Evolutionary conservation across 2,888 invertebrate species (phyloP).

Genomic region (Napeogenes sylphis): DNA sequence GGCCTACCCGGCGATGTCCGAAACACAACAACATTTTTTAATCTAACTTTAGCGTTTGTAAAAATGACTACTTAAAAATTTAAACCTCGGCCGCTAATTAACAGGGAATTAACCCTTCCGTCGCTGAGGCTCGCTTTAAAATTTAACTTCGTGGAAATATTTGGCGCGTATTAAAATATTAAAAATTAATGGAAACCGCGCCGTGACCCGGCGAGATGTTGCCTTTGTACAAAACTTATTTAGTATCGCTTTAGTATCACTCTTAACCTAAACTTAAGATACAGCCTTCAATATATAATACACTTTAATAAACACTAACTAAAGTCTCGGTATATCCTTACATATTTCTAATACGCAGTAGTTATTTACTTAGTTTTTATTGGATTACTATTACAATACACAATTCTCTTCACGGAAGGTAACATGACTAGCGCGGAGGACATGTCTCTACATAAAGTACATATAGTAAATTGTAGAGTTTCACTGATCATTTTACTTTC

Average conservation of each 20-base stretch:
- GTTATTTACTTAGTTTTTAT: too few relatives aligned
- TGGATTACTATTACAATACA: too few relatives aligned
- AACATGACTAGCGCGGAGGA: too few relatives aligned
- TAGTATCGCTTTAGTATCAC: constrained; percentile 4
- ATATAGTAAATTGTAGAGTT: too few relatives aligned
- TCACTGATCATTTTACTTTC: too few relatives aligned
- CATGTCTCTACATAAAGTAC: too few relatives aligned
- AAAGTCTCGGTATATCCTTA: too few relatives aligned
- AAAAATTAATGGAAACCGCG: constrained; percentile 67
- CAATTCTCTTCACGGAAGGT: too few relatives aligned
- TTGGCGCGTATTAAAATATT: constrained; percentile 77
- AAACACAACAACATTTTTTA: constrained; percentile 69
- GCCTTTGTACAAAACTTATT: constrained; percentile 10
- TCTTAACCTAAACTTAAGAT: not conserved
- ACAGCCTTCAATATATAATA: too few relatives aligned
- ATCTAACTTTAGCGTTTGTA: constrained; percentile 78
- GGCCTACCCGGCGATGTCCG: constrained; percentile 63
- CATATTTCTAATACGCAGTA: too few relatives aligned
- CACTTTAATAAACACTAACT: constrained; percentile 14
- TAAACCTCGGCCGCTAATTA: constrained; percentile 71
- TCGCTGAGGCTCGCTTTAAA: constrained; percentile 71
- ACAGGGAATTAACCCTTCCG: constrained; percentile 78
- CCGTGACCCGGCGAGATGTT: constrained; percentile 39
- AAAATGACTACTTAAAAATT: constrained; percentile 78
- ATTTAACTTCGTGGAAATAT: constrained; percentile 74